Evolutionary conservation across 2,888 invertebrate genomes (phyloP), one percentile per base, ranked within the genome.

Genomic region (Chymomyza caudatula): DNA sequence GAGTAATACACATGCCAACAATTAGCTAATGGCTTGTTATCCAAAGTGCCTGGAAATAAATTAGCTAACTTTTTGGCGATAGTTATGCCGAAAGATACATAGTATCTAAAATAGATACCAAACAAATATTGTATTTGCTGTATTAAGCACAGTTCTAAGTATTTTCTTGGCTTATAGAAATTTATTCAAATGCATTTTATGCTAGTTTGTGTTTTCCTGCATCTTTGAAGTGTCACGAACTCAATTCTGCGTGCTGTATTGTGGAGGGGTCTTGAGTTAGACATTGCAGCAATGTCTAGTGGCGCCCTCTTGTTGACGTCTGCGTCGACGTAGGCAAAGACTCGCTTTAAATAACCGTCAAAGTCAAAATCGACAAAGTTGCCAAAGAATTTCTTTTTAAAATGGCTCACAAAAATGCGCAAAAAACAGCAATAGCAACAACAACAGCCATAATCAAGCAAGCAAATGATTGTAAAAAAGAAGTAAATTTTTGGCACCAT

Each of bases 121-220:
- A 37, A 37, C 29, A 11, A 2, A 37, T 37, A 8, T 3, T 11
- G 11, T 37, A 37, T 37, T 37, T 37, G 11, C 11, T 37, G 29
- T 11, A 37, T 11, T 11, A 11, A 2, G 29, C 29, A 37, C 11
- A 37, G n/a, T n/a, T 37, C 11, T 11, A 37, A 17, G 20, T 20
- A 51, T 11, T 51, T 51, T 19, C 4, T 19, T 13, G n/a, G 3
- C 3, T 6, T 64, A 72, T 58, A 61, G 44, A 37, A 37, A 37
- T 65, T 64, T 61, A 84, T 77, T 78, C 73, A 81, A 73, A 84
- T 84, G 84, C 76, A 81, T 78, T 84, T 84, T 81, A 78, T 67
- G 68, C 67, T 63, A 80, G 65, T 79, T 73, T 60, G 25, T 54
- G 23, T 60, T 60, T 69, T 53, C 44, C 62, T 57, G 71, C 71